Conservation (phyloP, 1,140 invertebrate genomes). For the Lysiphlebus fabarum region DNA sequence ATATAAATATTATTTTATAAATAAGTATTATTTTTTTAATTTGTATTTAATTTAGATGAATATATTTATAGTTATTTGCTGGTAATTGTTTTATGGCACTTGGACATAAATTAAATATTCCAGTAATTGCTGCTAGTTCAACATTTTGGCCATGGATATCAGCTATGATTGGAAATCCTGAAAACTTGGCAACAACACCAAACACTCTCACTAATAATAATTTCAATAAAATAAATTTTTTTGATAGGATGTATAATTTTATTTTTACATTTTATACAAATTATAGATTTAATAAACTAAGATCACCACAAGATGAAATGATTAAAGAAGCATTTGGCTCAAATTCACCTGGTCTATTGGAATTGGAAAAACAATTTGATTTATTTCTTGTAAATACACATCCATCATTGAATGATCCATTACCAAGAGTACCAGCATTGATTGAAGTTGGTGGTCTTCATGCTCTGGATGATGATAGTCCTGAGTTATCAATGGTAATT, state of each 20-base stretch:
- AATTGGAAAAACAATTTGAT: conserved; percentile 51
- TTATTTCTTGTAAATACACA: conserved; percentile 60
- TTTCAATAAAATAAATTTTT: conserved; percentile 22
- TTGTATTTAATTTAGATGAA: neutral
- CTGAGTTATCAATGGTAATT: neutral
- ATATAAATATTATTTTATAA: no score
- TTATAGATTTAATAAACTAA: conserved; percentile 27
- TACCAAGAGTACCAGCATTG: conserved; percentile 36
- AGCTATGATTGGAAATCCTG: conserved; percentile 61
- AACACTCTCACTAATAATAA: no score
- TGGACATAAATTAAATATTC: conserved; percentile 57
- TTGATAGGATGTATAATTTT: no score
- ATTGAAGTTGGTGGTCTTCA: conserved; percentile 45
- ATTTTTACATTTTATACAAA: neutral
- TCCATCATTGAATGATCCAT: conserved; percentile 48
- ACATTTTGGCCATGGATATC: conserved; percentile 61
- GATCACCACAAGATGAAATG: conserved; percentile 34
- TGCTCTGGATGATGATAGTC: conserved; percentile 21
- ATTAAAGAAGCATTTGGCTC: conserved; percentile 45
- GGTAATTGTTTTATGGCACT: conserved; percentile 54
- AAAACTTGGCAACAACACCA: conserved; percentile 46
- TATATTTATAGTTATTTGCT: conserved; percentile 32
- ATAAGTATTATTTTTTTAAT: no score
- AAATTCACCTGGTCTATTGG: conserved; percentile 40
- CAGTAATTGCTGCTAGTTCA: conserved; percentile 59